Evolutionary conservation across 2,113 vertebrate genomes (phyloP).

Genomic region (Proteles cristata): DNA sequence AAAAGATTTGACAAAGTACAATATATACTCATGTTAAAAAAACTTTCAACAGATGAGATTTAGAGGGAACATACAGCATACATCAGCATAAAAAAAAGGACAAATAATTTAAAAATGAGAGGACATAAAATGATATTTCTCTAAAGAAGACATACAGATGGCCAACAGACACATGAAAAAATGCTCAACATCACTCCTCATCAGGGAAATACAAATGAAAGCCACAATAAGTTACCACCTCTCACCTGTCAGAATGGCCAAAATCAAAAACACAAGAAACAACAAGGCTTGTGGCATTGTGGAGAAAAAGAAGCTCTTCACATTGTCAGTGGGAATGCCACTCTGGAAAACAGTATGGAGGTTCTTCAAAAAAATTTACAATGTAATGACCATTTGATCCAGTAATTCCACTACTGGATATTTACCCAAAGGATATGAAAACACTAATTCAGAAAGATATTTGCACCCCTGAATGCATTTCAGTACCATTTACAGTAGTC

Average conservation of each 20-base stretch:
- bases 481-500: not conserved
- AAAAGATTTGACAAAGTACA: not conserved
- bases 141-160: not conserved
- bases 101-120: not conserved
- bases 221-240: not conserved
- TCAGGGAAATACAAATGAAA: not conserved
- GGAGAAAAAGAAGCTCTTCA: not conserved
- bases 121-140: not conserved
- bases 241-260: not conserved
- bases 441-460: not conserved
- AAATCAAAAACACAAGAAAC: not conserved
- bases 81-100: not conserved
- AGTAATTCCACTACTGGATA: not conserved
- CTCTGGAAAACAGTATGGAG: not conserved
- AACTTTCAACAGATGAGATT: not conserved
- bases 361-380: not conserved
- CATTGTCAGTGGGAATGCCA: not conserved
- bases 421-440: not conserved
- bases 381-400: not conserved
- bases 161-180: not conserved
- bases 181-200: not conserved
- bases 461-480: not conserved
- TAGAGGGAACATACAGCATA: too few relatives aligned
- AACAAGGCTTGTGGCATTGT: not conserved
- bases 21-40: not conserved